Evolutionary conservation across 2,888 invertebrate genomes (phyloP).

Genomic region (Andrena minutula): DNA sequence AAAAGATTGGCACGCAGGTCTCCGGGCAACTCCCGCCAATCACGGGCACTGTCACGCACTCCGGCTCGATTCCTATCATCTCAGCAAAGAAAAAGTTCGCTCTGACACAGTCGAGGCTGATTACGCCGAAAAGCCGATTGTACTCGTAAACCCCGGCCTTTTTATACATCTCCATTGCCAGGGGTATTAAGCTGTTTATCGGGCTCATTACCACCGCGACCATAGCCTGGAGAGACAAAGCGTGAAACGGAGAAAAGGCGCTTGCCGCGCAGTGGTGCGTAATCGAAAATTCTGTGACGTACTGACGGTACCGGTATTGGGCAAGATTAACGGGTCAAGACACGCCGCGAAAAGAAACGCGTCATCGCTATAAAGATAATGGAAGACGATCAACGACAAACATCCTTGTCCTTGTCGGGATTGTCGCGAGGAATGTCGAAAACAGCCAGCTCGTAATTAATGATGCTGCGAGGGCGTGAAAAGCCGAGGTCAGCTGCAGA

Average conservation of each 20-base stretch:
- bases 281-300: background rate
- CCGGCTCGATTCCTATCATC: conserved; percentile 88
- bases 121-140: conserved; percentile 89
- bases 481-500: conserved; percentile 59
- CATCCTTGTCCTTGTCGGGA: conserved; percentile 55
- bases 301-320: background rate
- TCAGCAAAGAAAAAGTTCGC: conserved; percentile 92
- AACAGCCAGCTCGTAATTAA: conserved; percentile 63
- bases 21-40: conserved; percentile 91
- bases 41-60: conserved; percentile 90
- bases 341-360: conserved; percentile 13
- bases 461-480: conserved; percentile 65
- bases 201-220: conserved; percentile 86
- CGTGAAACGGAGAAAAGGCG: background rate
- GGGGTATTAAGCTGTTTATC: conserved; percentile 90
- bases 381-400: conserved; percentile 53
- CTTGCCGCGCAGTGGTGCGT: background rate
- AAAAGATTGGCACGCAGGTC: conserved; percentile 92
- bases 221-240: conserved; percentile 82
- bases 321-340: conserved; percentile 8
- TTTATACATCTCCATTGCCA: conserved; percentile 89
- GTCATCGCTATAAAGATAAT: conserved; percentile 40
- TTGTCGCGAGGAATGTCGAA: conserved; percentile 59
- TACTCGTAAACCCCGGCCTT: conserved; percentile 88
- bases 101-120: conserved; percentile 90